Conservation (phyloP, 2,888 invertebrate genomes). For the Brachypterus glaber region DNA sequence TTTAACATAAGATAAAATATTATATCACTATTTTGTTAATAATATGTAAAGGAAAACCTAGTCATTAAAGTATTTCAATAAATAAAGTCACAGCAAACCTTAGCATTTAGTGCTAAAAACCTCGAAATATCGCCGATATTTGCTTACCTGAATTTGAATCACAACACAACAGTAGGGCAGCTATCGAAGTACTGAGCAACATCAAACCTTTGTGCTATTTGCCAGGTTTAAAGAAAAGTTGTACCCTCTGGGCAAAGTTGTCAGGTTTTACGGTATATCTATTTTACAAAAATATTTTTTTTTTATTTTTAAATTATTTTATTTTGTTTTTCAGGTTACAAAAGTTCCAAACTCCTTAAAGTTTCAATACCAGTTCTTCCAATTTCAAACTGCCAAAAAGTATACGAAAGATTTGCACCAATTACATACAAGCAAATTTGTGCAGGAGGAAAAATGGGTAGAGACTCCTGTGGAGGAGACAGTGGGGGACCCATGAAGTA, state of each 20-base stretch:
- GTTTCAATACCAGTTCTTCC: constrained; percentile 38
- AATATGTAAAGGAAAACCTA: too few species aligned
- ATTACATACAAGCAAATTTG: constrained; percentile 45
- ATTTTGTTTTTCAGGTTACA: constrained; percentile 24
- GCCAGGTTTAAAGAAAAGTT: neutral
- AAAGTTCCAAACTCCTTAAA: constrained; percentile 37
- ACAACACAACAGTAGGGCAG: too few species aligned
- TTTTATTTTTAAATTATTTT: neutral
- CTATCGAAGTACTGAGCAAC: too few species aligned
- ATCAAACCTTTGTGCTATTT: too few species aligned
- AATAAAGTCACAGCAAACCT: too few species aligned
- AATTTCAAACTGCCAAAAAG: constrained; percentile 29
- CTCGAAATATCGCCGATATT: neutral
- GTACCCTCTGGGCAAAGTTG: too few species aligned
- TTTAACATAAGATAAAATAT: too few species aligned
- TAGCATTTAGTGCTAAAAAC: too few species aligned
- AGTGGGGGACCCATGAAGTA: constrained; percentile 55
- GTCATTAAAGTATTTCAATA: too few species aligned
- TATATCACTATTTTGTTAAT: too few species aligned
- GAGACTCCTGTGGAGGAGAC: constrained; percentile 58
- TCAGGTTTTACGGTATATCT: too few species aligned
- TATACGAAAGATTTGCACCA: constrained; percentile 27
- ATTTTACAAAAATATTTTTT: constrained; percentile 1
- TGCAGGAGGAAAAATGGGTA: constrained; percentile 51
- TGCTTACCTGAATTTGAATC: neutral